Percentiles rank a stretch among this genome's conserved stretches.
Conservation (phyloP, 2,888 invertebrate genomes). For the Prosopocoilus inquinatus region DNA sequence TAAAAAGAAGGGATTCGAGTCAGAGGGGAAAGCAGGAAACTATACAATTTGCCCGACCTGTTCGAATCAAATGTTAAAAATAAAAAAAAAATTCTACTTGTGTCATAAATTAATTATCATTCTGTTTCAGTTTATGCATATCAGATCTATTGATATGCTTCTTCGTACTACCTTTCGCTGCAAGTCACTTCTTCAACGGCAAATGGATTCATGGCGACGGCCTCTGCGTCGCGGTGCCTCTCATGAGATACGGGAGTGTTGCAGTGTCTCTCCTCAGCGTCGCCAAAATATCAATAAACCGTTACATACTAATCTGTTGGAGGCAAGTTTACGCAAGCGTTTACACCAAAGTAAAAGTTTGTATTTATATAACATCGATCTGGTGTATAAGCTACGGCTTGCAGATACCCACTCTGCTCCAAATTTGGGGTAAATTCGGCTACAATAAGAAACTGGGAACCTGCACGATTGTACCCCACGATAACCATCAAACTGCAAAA, state of each 20-base stretch:
- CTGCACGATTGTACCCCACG: slow-evolving; percentile 77
- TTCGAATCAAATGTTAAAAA: no score
- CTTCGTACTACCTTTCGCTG: slow-evolving; percentile 83
- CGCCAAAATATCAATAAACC: slow-evolving; percentile 85
- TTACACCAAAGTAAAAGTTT: slow-evolving; percentile 80
- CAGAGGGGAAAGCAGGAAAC: no score
- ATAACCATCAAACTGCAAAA: slow-evolving; percentile 69
- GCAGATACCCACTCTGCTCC: slow-evolving; percentile 81
- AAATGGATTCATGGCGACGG: slow-evolving; percentile 78
- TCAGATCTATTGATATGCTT: slow-evolving; percentile 89
- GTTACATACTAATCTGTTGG: slow-evolving; percentile 87
- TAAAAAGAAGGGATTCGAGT: no score
- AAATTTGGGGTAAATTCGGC: slow-evolving; percentile 86
- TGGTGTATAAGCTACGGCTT: slow-evolving; percentile 87
- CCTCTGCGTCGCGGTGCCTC: slow-evolving; percentile 78
- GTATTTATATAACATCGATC: slow-evolving; percentile 80
- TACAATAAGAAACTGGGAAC: slow-evolving; percentile 79
- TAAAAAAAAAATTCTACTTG: background rate
- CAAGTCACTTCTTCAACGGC: slow-evolving; percentile 79
- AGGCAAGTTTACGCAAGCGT: slow-evolving; percentile 77
- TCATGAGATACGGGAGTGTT: slow-evolving; percentile 85
- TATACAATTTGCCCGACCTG: no score
- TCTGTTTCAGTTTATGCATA: slow-evolving; percentile 71
- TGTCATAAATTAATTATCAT: background rate
- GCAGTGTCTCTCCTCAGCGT: slow-evolving; percentile 87